phyloP scores from a whole-genome alignment of 2,113 vertebrate species.

The Motacilla tschutschensis region DNA sequence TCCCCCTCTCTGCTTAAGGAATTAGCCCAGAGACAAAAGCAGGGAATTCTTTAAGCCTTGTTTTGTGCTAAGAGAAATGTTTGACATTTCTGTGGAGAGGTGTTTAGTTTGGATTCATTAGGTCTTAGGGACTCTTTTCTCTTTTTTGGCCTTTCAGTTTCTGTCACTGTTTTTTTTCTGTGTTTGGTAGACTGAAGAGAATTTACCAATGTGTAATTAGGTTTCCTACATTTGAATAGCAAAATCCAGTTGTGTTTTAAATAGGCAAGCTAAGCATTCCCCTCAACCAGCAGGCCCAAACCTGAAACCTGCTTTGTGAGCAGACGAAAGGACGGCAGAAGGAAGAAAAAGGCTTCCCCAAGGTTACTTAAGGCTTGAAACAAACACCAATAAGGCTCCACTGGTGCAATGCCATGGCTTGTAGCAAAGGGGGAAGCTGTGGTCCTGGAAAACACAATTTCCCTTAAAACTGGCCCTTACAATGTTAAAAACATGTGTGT shows the following conservation, averaged over 20 bases:
- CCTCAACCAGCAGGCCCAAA: constrained; percentile 81
- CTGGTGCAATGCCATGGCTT: not conserved
- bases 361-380: constrained; percentile 48
- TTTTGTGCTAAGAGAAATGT: constrained; percentile 91
- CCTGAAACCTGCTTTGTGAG: constrained; percentile 81
- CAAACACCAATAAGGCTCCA: constrained; percentile 40
- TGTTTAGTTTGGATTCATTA: constrained; percentile 98
- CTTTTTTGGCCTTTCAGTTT: constrained; percentile 82
- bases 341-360: constrained; percentile 63
- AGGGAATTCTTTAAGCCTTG: constrained; percentile 89
- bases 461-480: not conserved
- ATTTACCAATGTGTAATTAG: constrained; percentile 95
- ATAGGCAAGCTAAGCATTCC: constrained; percentile 80
- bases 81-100: constrained; percentile 92
- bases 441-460: not conserved
- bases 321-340: constrained; percentile 58
- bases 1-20: constrained; percentile 93
- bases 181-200: constrained; percentile 89
- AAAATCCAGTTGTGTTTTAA: constrained; percentile 88
- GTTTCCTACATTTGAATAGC: constrained; percentile 89
- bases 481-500: not conserved
- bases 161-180: constrained; percentile 83
- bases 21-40: constrained; percentile 94
- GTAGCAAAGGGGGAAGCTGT: not conserved
- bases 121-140: constrained; percentile 85